Conservation (phyloP, 2,797 vertebrate genomes). For the Pseudochaenichthys georgianus region DNA sequence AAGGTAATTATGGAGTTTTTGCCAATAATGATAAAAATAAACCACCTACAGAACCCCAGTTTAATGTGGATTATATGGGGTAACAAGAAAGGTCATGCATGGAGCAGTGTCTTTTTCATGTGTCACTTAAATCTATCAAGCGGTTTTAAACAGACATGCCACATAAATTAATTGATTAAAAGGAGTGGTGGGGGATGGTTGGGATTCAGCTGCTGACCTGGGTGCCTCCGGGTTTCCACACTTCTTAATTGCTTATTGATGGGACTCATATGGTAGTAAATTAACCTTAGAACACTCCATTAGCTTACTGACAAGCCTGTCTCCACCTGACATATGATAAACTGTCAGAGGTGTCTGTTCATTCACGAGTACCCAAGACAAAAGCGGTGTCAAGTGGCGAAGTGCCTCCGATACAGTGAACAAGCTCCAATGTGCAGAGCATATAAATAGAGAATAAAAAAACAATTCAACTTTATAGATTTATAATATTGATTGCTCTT, state of each 20-base stretch:
- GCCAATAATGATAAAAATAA: too few species aligned
- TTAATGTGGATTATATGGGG: constrained; percentile 4
- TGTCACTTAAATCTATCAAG: constrained; percentile 72
- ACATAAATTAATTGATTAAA: constrained; percentile 80
- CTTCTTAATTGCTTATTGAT: constrained; percentile 88
- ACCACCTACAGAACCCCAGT: not conserved
- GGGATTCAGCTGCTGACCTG: constrained; percentile 64
- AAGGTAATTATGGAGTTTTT: too few species aligned
- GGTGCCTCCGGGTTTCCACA: constrained; percentile 76
- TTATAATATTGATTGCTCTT: constrained; percentile 41
- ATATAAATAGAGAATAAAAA: constrained; percentile 31
- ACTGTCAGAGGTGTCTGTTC: constrained; percentile 74
- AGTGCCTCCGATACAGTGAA: constrained; percentile 10
- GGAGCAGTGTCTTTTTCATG: constrained; percentile 47
- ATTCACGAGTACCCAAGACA: constrained; percentile 36
- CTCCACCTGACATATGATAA: constrained; percentile 76
- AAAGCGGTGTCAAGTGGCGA: constrained; percentile 25
- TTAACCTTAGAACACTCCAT: constrained; percentile 84
- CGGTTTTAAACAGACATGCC: constrained; percentile 66
- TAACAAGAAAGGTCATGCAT: constrained; percentile 34
- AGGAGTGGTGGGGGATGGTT: constrained; percentile 30
- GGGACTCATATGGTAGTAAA: constrained; percentile 83
- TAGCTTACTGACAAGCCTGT: constrained; percentile 79
- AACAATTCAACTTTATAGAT: constrained; percentile 31
- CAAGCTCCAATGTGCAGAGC: constrained; percentile 7